Evolutionary conservation across 2,888 invertebrate genomes (phyloP).

Genomic region (Tachina lurida): DNA sequence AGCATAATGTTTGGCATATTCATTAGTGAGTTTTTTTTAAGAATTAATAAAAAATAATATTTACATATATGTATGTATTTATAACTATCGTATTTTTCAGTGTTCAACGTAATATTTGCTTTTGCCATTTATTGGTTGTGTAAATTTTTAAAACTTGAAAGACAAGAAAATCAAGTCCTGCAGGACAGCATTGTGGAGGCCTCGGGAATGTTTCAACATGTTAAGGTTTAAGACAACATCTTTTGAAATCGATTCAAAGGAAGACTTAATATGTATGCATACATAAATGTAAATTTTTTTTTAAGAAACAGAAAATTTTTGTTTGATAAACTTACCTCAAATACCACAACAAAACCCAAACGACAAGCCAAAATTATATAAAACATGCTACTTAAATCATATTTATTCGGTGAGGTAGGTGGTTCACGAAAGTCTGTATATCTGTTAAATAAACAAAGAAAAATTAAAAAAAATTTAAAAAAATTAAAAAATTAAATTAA

Average conservation of each 20-base stretch:
- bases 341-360: conserved; percentile 95
- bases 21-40: conserved; percentile 73
- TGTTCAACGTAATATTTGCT: conserved; percentile 77
- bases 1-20: conserved; percentile 79
- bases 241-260: conserved; percentile 25
- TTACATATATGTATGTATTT: neutral
- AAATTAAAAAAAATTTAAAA: conserved; percentile 25
- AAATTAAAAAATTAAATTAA: neutral
- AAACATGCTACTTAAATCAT: conserved; percentile 89
- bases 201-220: conserved; percentile 79
- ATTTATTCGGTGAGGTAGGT: conserved; percentile 84
- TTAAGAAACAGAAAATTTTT: conserved; percentile 65
- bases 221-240: conserved; percentile 75
- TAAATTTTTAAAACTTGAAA: conserved; percentile 76
- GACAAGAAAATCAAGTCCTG: conserved; percentile 77
- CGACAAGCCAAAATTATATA: conserved; percentile 96
- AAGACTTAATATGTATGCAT: conserved; percentile 50
- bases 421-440: conserved; percentile 94
- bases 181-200: conserved; percentile 79
- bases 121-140: conserved; percentile 79
- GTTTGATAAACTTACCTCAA: conserved; percentile 87
- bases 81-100: conserved; percentile 65
- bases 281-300: conserved; percentile 65
- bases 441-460: conserved; percentile 72
- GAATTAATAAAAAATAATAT: neutral